A percentile compares a stretch with the other conserved stretches of the same genome.
These are phyloP conservation scores for Thelaira solivaga DNA, from an alignment of 2,888 invertebrate genomes.

Conservation along the genomic window DNA sequence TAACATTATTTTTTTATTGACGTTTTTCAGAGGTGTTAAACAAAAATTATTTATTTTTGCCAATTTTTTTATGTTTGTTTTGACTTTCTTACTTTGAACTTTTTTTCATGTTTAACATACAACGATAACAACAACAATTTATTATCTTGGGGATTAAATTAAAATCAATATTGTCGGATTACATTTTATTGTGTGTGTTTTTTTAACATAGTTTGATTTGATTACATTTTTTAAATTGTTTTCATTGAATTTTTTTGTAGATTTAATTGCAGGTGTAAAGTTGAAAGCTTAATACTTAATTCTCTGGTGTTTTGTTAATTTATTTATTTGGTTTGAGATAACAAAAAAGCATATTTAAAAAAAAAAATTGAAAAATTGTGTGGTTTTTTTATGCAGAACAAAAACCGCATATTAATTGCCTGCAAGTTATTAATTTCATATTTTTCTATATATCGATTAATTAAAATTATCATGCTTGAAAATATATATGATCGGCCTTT, in stretches of 20 bases:
- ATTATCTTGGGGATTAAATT: conserved; percentile 31
- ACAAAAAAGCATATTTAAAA: neutral
- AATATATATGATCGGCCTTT: no score
- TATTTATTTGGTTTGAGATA: conserved; percentile 32
- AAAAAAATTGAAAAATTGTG: neutral
- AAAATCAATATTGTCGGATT: conserved; percentile 32
- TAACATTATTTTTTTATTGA: conserved; percentile 33
- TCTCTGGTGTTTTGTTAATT: conserved; percentile 30
- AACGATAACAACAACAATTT: conserved; percentile 10
- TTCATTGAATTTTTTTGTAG: neutral
- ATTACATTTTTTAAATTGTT: neutral
- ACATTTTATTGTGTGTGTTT: neutral
- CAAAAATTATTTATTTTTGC: neutral
- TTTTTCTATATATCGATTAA: no score
- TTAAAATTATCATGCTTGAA: neutral
- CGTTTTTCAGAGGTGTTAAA: conserved; percentile 48
- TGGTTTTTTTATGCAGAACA: neutral
- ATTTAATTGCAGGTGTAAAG: conserved; percentile 7
- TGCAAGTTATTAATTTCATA: no score
- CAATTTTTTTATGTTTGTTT: neutral
- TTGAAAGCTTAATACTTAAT: conserved; percentile 29
- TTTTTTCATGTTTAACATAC: conserved; percentile 7
- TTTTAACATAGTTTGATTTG: neutral
- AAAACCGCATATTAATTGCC: neutral
- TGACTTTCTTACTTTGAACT: conserved; percentile 34